Evolutionary conservation across 2,113 vertebrate species (phyloP).

Genomic region (Tapirus terrestris): DNA sequence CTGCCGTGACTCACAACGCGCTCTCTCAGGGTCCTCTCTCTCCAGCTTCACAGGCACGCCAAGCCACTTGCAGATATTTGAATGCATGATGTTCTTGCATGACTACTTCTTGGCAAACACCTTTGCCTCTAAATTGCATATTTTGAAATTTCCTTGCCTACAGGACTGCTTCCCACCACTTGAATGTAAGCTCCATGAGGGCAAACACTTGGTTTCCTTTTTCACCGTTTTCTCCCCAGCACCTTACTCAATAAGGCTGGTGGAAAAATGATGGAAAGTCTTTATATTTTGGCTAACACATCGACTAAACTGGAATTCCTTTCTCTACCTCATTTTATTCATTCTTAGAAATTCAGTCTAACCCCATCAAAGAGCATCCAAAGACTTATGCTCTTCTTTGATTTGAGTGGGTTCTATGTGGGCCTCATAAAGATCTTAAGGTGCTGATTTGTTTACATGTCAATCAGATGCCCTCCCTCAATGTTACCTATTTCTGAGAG

Average conservation of each 20-base stretch:
- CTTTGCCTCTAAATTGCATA: not conserved
- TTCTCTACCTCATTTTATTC: not conserved
- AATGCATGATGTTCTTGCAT: fast-evolving
- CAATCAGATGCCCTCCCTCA: not conserved
- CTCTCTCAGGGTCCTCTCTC: no score
- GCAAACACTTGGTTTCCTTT: not conserved
- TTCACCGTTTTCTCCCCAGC: not conserved
- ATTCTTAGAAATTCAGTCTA: not conserved
- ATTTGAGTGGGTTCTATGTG: fast-evolving
- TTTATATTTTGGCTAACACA: not conserved
- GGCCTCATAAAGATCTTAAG: no score
- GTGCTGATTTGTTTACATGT: fast-evolving
- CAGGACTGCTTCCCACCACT: not conserved
- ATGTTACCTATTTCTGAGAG: not conserved
- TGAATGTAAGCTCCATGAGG: not conserved
- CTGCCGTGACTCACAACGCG: fast-evolving
- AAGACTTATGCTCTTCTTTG: not conserved
- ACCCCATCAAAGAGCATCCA: not conserved
- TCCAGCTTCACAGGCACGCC: fast-evolving
- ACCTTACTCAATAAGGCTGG: not conserved
- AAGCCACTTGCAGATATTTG: not conserved
- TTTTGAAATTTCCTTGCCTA: not conserved
- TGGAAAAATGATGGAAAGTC: not conserved
- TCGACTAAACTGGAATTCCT: no score
- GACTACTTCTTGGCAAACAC: not conserved